These are phyloP conservation scores for Campylomormyrus numenius DNA, from an alignment of 2,113 vertebrate genomes.

Conservation along the genomic window DNA sequence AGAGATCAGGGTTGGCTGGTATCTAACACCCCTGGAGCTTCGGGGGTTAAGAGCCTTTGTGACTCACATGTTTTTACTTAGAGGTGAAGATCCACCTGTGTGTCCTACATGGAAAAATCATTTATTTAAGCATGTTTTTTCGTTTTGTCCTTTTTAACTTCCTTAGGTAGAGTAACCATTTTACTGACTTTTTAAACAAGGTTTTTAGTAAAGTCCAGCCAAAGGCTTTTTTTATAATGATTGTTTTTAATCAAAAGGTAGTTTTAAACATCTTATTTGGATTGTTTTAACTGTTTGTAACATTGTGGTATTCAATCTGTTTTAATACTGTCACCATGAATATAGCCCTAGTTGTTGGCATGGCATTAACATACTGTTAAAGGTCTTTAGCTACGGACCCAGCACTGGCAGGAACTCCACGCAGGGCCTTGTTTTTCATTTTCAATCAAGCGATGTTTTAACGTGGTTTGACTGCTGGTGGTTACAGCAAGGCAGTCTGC, in stretches of 20 bases:
- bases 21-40: not conserved
- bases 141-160: not conserved
- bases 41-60: not conserved
- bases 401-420: not conserved
- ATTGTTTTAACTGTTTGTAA: not conserved
- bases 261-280: not conserved
- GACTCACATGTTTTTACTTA: not conserved
- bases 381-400: not conserved
- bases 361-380: not conserved
- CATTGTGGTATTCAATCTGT: not conserved
- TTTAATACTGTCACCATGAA: not conserved
- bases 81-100: not conserved
- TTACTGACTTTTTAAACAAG: not conserved
- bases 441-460: not conserved
- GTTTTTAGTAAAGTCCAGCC: not conserved
- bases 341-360: not conserved
- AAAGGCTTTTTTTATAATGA: not conserved
- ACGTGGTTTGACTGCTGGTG: not conserved
- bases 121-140: not conserved
- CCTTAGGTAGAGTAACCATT: not conserved
- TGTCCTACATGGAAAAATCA: not conserved
- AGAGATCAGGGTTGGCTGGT: not conserved
- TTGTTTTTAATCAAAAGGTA: not conserved
- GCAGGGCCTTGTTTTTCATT: no score
- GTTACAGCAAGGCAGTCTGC: not conserved